Evolutionary conservation across 2,888 invertebrate genomes (phyloP), one percentile per base, ranked within the genome.

Genomic region (Arge pagana): DNA sequence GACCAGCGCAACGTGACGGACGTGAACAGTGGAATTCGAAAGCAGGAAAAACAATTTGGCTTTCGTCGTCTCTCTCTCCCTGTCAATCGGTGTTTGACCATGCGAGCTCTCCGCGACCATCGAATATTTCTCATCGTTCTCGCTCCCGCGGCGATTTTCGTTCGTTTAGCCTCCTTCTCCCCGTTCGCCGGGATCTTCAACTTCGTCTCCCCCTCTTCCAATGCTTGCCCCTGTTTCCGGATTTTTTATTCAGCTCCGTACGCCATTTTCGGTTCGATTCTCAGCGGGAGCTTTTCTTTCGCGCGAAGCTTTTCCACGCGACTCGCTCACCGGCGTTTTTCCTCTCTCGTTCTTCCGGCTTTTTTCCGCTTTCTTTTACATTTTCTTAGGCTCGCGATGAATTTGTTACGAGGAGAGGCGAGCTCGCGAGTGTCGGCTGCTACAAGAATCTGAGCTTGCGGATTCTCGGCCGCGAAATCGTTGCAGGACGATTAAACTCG

Each of bases 111-210:
- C 56, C 33, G 40, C 26, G 48, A 35, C 53, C 49, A 40, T 11
- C 43, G 18, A 40, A 21, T 31, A 42, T 60, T 50, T 35, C 50
- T 41, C n/a, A n/a, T n/a, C 11, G 24, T 52, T 50, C 52, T 62
- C 56, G 57, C 58, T 59, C 53, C 53, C 50, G 45, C 31, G 16
- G 4, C 23, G 10, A n/a, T 41, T 13, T 40, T 31, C 33, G 18
- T 30, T 39, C 21, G 8, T 35, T 40, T 48, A 18, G 13, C 30
- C 40, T 26, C n/a, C 24, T 26, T 31, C 6, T 23, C 11, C 16
- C 23, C 26, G n/a, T n/a, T n/a, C n/a, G n/a, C n/a, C n/a, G n/a
- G n/a, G n/a, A n/a, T n/a, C n/a, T n/a, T n/a, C n/a, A n/a, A n/a
- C n/a, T n/a, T n/a, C n/a, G n/a, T n/a, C n/a, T n/a, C n/a, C n/a